phyloP scores from a whole-genome alignment of 2,113 vertebrate species.

The Nothobranchius kuhntae region DNA sequence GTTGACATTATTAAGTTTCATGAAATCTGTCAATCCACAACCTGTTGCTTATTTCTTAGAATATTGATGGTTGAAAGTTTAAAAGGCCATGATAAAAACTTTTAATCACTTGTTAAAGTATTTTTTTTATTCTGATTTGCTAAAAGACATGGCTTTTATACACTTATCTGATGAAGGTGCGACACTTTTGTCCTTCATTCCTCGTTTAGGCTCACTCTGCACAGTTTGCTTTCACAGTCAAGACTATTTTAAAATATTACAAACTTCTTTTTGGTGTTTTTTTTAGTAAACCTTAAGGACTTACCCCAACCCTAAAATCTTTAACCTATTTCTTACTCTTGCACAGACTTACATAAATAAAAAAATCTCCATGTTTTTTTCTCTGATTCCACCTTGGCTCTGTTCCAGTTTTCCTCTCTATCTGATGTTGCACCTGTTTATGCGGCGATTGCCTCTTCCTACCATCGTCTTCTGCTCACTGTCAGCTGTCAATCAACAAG shows the following conservation, averaged over 20 bases:
- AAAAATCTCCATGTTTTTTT: conserved; percentile 11
- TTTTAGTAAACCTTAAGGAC: no score
- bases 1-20: no score
- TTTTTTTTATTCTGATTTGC: no score
- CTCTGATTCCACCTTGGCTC: conserved; percentile 37
- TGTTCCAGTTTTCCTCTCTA: conserved; percentile 13
- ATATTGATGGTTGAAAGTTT: no score
- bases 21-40: no score
- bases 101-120: no score
- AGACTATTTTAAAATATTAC: neutral
- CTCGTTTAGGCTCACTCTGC: no score
- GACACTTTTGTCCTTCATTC: no score
- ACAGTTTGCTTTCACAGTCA: neutral
- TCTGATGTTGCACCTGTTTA: conserved; percentile 57
- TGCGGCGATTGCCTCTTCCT: conserved; percentile 31
- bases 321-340: conserved; percentile 32
- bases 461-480: conserved; percentile 49
- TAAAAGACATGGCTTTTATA: no score
- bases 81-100: no score
- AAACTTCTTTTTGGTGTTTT: neutral
- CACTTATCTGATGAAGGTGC: no score
- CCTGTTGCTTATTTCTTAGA: no score
- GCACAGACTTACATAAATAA: conserved; percentile 18
- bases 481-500: conserved; percentile 60
- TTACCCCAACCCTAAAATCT: neutral